A percentile compares a stretch with the other conserved stretches of the same genome.
Conservation (phyloP, 1,140 invertebrate species). For the Listronotus oregonensis region DNA sequence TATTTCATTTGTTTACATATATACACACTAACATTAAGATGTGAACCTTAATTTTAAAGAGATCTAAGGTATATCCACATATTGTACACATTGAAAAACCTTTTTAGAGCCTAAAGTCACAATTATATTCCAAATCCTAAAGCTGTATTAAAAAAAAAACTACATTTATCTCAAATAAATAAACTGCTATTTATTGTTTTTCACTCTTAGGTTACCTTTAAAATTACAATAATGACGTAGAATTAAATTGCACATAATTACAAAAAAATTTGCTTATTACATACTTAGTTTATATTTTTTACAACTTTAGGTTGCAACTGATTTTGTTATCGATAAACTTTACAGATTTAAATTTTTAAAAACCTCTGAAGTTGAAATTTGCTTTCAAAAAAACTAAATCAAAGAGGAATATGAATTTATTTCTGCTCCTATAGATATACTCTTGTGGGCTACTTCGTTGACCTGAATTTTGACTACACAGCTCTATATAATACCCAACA, state of each 20-base stretch:
- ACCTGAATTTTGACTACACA: too few species aligned
- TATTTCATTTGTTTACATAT: constrained; percentile 45
- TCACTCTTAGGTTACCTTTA: constrained; percentile 27
- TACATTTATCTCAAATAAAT: constrained; percentile 16
- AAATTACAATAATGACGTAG: constrained; percentile 32
- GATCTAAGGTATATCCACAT: constrained; percentile 56
- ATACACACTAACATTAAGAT: constrained; percentile 42
- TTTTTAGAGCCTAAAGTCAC: constrained; percentile 51
- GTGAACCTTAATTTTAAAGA: constrained; percentile 40
- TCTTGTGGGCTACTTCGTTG: too few species aligned
- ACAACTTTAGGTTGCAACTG: not conserved
- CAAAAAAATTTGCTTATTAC: not conserved
- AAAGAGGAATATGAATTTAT: too few species aligned
- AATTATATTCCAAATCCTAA: constrained; percentile 30
- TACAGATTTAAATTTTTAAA: too few species aligned
- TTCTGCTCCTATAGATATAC: too few species aligned
- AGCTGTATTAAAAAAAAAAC: constrained; percentile 32
- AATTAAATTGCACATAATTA: constrained; percentile 37
- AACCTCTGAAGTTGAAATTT: too few species aligned
- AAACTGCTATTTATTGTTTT: constrained; percentile 33
- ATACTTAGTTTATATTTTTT: constrained; percentile 2
- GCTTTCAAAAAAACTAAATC: too few species aligned
- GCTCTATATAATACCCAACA: too few species aligned
- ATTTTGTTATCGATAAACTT: not conserved
- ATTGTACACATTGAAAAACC: constrained; percentile 54